These are phyloP conservation scores for Lasius platythorax DNA, from an alignment of 2,888 invertebrate species.

Conservation along the genomic window DNA sequence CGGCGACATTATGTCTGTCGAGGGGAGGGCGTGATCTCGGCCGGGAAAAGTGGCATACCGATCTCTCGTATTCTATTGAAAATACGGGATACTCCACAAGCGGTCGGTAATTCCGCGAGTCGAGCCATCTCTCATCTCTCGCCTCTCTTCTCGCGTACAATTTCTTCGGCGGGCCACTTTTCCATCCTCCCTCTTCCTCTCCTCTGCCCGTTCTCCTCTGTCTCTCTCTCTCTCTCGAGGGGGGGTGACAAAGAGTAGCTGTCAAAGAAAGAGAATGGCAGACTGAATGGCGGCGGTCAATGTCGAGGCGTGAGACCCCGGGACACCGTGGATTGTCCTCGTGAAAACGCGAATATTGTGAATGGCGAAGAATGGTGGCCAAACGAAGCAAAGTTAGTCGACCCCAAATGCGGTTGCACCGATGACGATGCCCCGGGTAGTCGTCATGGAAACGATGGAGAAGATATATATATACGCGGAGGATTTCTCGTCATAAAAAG, in stretches of 20 bases:
- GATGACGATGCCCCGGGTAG: conserved; percentile 1
- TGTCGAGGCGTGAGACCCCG: conserved; percentile 82
- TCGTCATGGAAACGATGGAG: conserved; percentile 37
- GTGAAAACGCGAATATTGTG: conserved; percentile 80
- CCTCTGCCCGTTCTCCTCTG: background rate
- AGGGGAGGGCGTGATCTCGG: conserved; percentile 66
- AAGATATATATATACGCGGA: conserved; percentile 38
- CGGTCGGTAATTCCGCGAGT: conserved; percentile 69
- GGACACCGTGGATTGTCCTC: conserved; percentile 76
- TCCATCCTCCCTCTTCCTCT: background rate
- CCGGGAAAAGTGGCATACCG: conserved; percentile 51
- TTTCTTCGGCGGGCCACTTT: conserved; percentile 46
- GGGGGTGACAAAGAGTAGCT: conserved; percentile 76
- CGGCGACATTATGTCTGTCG: conserved; percentile 45
- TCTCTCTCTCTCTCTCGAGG: conserved; percentile 56
- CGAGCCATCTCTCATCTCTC: conserved; percentile 70
- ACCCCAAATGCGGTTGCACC: conserved; percentile 49
- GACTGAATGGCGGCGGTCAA: conserved; percentile 80
- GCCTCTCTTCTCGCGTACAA: conserved; percentile 59
- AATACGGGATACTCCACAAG: conserved; percentile 50
- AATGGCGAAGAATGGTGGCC: conserved; percentile 81
- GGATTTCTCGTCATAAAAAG: conserved; percentile 60
- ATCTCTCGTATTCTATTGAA: conserved; percentile 57
- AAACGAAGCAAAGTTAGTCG: conserved; percentile 80
- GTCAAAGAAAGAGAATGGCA: conserved; percentile 82